phyloP scores from a whole-genome alignment of 2,113 vertebrate genomes.

The Lanius collurio region DNA sequence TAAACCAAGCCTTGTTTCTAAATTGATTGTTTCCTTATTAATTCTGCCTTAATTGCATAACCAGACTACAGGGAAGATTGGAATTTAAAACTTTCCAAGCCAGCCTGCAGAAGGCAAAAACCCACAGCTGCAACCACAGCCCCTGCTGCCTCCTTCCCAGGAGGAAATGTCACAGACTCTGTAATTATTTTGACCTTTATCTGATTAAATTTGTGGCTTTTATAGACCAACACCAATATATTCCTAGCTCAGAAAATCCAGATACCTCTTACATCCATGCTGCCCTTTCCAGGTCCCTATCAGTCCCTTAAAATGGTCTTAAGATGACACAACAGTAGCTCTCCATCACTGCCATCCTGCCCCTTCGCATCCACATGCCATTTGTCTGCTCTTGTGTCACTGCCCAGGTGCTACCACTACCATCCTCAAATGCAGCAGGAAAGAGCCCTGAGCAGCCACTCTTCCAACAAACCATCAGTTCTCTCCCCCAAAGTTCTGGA shows the following conservation, averaged over 20 bases:
- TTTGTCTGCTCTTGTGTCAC: not conserved
- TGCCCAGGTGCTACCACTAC: not conserved
- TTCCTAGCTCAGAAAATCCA: not conserved
- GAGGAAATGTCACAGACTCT: not conserved
- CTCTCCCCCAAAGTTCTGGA: not conserved
- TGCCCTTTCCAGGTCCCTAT: not conserved
- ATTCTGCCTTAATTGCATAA: not conserved
- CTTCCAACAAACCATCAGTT: not conserved
- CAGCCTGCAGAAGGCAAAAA: not conserved
- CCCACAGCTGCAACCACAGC: not conserved
- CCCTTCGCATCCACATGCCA: not conserved
- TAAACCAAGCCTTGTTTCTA: not conserved
- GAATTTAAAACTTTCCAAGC: not conserved
- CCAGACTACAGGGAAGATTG: not conserved
- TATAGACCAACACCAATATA: not conserved
- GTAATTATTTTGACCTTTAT: constrained; percentile 22
- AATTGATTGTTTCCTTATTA: not conserved
- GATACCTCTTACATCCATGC: not conserved
- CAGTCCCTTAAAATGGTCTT: not conserved
- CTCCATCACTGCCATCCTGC: not conserved
- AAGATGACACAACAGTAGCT: not conserved
- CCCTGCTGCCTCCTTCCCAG: not conserved
- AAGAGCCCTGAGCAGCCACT: not conserved
- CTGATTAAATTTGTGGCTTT: not conserved
- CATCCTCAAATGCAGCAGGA: not conserved